Evolutionary conservation across 2,113 vertebrate species (phyloP), one percentile per base, ranked within the genome.

Genomic region (Gorsachius goisagi): DNA sequence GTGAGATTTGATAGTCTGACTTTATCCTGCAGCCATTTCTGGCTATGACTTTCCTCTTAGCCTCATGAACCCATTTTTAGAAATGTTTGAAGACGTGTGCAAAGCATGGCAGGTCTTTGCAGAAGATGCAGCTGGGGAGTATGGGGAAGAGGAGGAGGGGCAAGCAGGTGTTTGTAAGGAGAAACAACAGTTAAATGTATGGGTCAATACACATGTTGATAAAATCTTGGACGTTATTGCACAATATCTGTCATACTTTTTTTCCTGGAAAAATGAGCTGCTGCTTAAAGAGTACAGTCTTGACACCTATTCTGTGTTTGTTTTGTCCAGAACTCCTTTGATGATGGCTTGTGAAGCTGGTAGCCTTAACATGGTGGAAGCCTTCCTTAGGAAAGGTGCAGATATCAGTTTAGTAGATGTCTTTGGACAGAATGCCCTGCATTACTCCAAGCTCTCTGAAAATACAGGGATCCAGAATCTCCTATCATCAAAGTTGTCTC

Each of bases 261-360:
- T 17, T 68, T 78, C 7, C 44, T 19, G 39, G n/a, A 77, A 66
- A 69, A 68, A 45, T 20, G 4, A 84, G 12, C 56, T 79, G 21
- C 27, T 53, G 23, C 44, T 63, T 74, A 20, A 78, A 89, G 47
- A 55, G 24, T 58, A 75, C 26, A 6, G 1, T 66, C 41, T 66
- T 88, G 33, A 84, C 37, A 33, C 50, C 93, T 27, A 37, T 56
- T 56, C 47, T 62, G 15, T 97, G n/a, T 89, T 52, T 30, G 11
- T 78, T 91, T 71, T 39, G 30, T 92, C 56, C 97, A 99, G 99
- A 97, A 99, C 99, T 21, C 98, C 98, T 55, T 97, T 99, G 93
- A 99, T 99, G 98, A 95, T 99, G 88, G 99, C 99, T 62, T 98
- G 98, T 85, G 99, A 99, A 97, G 97, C 94, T 82, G 98, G 97